Evolutionary conservation across 2,888 invertebrate genomes (phyloP).

Genomic region (Phaedon cochleariae): DNA sequence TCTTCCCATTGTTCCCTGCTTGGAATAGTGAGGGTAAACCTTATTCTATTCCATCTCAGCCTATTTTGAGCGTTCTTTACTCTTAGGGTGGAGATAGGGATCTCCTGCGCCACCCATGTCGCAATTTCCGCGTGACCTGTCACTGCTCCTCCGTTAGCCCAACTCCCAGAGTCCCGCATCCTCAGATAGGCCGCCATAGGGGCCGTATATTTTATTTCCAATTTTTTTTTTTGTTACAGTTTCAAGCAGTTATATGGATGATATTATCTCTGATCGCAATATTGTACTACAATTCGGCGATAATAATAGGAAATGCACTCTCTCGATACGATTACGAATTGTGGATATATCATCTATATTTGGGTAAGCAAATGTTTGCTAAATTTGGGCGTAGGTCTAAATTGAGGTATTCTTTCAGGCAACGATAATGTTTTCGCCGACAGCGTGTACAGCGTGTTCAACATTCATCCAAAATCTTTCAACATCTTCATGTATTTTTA

Average conservation of each 20-base stretch:
- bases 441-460: not conserved
- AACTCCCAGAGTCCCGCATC: too few relatives aligned
- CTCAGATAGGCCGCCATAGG: too few relatives aligned
- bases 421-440: conserved; percentile 9
- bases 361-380: conserved; percentile 23
- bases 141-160: too few relatives aligned
- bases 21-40: too few relatives aligned
- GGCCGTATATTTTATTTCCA: not conserved
- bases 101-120: too few relatives aligned
- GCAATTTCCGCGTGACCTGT: too few relatives aligned
- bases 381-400: not conserved
- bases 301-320: conserved; percentile 12
- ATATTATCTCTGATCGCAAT: conserved; percentile 28
- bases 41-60: too few relatives aligned
- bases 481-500: conserved; percentile 30
- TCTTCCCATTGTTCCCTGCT: too few relatives aligned
- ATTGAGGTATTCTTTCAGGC: too few relatives aligned
- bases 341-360: conserved; percentile 19
- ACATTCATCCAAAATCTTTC: conserved; percentile 21
- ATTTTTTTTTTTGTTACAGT: conserved; percentile 22
- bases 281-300: conserved; percentile 25
- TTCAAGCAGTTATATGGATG: conserved; percentile 31
- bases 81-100: too few relatives aligned
- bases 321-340: conserved; percentile 11
- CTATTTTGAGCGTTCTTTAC: too few relatives aligned